Evolutionary conservation across 1,140 invertebrate species (phyloP), one percentile per base, ranked within the genome.

Genomic region (Apis mellifera): DNA sequence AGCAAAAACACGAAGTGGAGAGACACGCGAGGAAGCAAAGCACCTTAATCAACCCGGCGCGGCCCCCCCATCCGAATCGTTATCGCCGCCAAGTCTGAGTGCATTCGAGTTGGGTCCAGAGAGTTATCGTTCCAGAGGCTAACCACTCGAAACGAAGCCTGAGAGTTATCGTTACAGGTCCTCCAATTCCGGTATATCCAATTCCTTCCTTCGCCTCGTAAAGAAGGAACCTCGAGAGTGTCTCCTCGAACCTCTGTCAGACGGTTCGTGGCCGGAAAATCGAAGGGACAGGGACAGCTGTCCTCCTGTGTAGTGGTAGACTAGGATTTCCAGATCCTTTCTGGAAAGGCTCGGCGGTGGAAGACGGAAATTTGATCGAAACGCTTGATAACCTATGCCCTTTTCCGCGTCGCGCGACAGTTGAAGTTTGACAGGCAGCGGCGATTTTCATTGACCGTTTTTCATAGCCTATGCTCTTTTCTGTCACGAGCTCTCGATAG

Each of bases 331-430:
- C 32, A 5, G 32, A 42, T 4, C 32, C n/a, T n/a, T 32, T 32
- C 32, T 32, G 4, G 32, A 32, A 32, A 32, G 32, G 2, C 74
- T 60, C 77, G 23, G 62, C 5, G 59, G 59, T 65, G 66, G 42
- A 76, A 68, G 78, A 69, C 70, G 76, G 79, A 88, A 88, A 88
- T 88, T 88, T 85, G 86, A 88, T 88, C 83, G 86, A 85, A 83
- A 85, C 72, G 79, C 72, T 66, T 88, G 87, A 89, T 89, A 89
- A 89, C 85, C 83, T 89, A 89, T 89, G 87, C 87, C 76, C 87
- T 89, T 89, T 88, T 85, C 68, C 80, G 72, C 60, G 5, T 42
- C 32, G 32, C 60, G 78, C 70, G 85, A 81, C 79, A 73, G 62
- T 62, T 64, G 32, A 50, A 48, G 55, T n/a, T 69, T 79, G 83